Evolutionary conservation across 1,140 invertebrate genomes (phyloP), one percentile per base, ranked within the genome.

Genomic region (Nomia melanderi): DNA sequence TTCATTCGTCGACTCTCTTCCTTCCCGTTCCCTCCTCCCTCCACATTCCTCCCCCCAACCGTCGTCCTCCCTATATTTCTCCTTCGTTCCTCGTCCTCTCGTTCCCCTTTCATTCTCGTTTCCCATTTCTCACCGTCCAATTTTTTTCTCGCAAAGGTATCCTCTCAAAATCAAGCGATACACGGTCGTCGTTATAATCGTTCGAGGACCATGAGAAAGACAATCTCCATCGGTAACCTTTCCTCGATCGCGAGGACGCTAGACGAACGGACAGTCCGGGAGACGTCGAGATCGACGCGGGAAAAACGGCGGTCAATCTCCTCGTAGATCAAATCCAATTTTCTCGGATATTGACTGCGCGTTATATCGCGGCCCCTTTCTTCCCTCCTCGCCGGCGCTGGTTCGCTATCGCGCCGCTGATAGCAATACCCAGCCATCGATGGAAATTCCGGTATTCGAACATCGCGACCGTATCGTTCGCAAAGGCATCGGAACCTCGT

Each of bases 1-100:
- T 87, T 90, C 86, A 90, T 90, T 90, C 90, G 90, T 89, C 85
- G 84, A 84, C n/a, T n/a, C 47, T 50, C 47, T 7, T n/a, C 47
- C n/a, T n/a, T 50, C 7, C 47, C 20, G n/a, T 20, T 50, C 8
- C 20, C n/a, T 36, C 33, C 3, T 6, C 7, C 20, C 47, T 6
- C 7, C n/a, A 44, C 14, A 14, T 44, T 44, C 12, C 41, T 17
- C 0, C 8, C 33, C n/a, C n/a, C n/a, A n/a, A n/a, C n/a, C n/a
- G n/a, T n/a, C n/a, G n/a, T n/a, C n/a, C n/a, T n/a, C n/a, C n/a
- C n/a, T n/a, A n/a, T n/a, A n/a, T 36, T 5, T 36, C 8, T 36
- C 8, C 33, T 36, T 36, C 33, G 3, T 8, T 36, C 3, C 8
- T 36, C 33, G 33, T 36, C 33, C 33, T 36, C 8, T 5, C 33